A percentile compares a stretch with the other conserved stretches of the same genome.
These are phyloP conservation scores for Tupaia chinensis DNA, from an alignment of 2,113 vertebrate genomes.

Conservation along the genomic window DNA sequence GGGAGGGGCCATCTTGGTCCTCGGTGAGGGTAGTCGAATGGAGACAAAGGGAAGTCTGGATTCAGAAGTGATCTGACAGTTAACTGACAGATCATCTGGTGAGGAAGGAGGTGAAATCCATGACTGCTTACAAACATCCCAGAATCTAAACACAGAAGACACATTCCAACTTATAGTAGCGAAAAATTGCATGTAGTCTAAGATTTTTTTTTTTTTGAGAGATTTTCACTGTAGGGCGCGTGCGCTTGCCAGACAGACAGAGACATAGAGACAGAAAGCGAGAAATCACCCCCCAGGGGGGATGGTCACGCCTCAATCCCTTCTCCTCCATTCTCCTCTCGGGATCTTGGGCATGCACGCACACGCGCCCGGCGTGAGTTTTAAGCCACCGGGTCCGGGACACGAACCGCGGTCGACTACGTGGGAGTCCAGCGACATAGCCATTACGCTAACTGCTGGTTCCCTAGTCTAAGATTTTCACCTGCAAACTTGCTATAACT, in stretches of 20 bases:
- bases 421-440: no score
- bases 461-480: background rate
- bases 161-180: background rate
- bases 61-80: background rate
- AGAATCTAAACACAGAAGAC: background rate
- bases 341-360: no score
- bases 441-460: no score
- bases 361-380: no score
- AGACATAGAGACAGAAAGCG: no score
- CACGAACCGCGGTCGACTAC: no score
- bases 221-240: no score
- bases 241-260: no score
- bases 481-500: background rate
- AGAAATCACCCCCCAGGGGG: no score
- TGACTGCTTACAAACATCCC: background rate
- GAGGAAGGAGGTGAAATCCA: background rate
- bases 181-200: background rate
- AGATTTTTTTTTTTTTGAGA: background rate
- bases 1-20: fast-evolving
- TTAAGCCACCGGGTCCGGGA: no score
- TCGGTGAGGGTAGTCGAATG: background rate
- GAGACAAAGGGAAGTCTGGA: background rate
- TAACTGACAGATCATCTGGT: background rate
- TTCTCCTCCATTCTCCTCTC: no score
- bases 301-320: no score